Base-by-base conservation (phyloP, 2,888 invertebrate species). In the Idaea dimidiata region DNA sequence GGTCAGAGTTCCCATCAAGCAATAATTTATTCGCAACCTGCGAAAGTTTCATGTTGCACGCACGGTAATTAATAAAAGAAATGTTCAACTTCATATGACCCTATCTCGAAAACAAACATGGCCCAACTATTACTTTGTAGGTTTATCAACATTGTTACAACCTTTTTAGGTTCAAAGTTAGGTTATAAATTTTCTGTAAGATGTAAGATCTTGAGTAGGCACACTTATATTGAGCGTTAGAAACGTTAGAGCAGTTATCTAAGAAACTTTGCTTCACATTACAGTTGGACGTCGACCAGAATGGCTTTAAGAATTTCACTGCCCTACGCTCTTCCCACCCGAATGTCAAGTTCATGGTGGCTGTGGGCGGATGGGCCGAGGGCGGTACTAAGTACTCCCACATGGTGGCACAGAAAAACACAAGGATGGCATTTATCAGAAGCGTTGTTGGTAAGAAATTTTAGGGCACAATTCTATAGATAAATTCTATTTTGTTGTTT, bases 291-390 rank as follows among this genome's bases (percentile, higher is more conserved):
- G 91, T 96, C 4, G 95, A 95, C 0, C 93, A 96, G 81, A 93
- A 91, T 73, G 97, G 97, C 0, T 97, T 96, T 88, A 92, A 89
- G 59, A 96, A 97, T 78, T 98, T 98, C 81, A 97, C 97, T 0
- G 90, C 94, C 16, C 88, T 97, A 17, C 95, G 95, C 64, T 87
- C 94, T 32, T 94, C 94, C 53, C 94, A 96, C 81, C 97, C 97
- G 0, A 84, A 94, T 32, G 91, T 97, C 7, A 97, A 97, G 84
- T 94, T 96, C 57, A 94, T 94, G 88, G 93, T 97, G 0, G 97
- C 97, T 0, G 96, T 97, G 0, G 98, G 98, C 0, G 97, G 97
- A 0, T 98, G 97, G 97, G 97, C 95, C 0, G 97, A 97, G 80
- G 97, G 97, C 16, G 97, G 97, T 17, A 93, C 94, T 70, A 97